Percentiles rank a stretch among this genome's conserved stretches.
These are phyloP conservation scores for Simalia tracyae DNA, from an alignment of 2,797 vertebrate species.

Conservation along the genomic window DNA sequence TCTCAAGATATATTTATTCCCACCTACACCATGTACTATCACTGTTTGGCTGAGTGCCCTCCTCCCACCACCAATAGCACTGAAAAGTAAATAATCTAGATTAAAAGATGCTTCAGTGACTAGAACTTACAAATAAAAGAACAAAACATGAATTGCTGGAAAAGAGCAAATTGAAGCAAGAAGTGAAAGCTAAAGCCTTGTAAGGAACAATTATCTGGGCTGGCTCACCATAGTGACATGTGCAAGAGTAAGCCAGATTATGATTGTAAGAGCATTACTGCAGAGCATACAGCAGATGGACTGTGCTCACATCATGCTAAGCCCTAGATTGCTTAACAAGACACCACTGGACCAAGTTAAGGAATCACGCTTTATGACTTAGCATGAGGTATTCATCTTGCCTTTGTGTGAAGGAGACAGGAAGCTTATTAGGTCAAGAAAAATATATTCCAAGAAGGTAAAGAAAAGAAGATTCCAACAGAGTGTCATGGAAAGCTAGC, in stretches of 20 bases:
- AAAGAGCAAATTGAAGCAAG: not conserved
- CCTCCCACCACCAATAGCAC: not conserved
- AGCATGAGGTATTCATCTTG: not conserved
- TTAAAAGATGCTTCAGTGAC: constrained; percentile 3
- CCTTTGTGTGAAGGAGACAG: not conserved
- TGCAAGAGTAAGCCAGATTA: not conserved
- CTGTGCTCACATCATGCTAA: not conserved
- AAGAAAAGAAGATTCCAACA: not conserved
- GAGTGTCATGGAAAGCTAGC: not conserved
- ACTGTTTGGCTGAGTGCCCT: not conserved
- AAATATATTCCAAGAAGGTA: not conserved
- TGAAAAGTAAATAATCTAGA: constrained; percentile 8
- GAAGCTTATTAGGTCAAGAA: not conserved
- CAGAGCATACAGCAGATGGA: not conserved
- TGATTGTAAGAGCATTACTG: not conserved
- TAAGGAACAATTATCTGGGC: not conserved
- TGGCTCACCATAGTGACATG: not conserved
- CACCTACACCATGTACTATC: constrained; percentile 3
- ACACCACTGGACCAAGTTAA: not conserved
- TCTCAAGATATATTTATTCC: not conserved
- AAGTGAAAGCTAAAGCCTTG: not conserved
- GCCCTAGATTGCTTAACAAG: not conserved
- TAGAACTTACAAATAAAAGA: not conserved
- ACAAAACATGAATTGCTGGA: not conserved
- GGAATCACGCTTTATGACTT: not conserved